A percentile compares a stretch with the other conserved stretches of the same genome.
These are phyloP conservation scores for Xenopus petersii DNA, from an alignment of 2,797 vertebrate species.

Conservation along the genomic window DNA sequence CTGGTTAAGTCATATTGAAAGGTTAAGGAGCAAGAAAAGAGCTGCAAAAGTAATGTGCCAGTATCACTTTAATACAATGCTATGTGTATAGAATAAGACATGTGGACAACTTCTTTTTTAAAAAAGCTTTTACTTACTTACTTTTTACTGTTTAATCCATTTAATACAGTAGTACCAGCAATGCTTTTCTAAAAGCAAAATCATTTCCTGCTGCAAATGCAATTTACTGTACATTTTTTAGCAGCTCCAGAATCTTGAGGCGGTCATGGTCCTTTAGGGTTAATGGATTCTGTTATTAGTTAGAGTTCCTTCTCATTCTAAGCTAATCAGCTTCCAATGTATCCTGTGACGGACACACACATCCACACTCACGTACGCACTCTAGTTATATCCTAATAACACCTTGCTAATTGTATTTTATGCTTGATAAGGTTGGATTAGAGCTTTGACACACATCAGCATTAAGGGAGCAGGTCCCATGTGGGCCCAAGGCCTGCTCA, in stretches of 20 bases:
- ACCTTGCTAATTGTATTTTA: constrained; percentile 34
- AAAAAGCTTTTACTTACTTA: too few species aligned
- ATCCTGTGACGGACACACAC: constrained; percentile 15
- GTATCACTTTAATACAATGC: too few species aligned
- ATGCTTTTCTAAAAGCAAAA: too few species aligned
- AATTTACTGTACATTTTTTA: too few species aligned
- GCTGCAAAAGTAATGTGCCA: too few species aligned
- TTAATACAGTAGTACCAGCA: too few species aligned
- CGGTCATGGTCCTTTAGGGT: neutral
- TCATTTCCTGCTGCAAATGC: too few species aligned
- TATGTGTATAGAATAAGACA: too few species aligned
- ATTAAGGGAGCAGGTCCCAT: constrained; percentile 22
- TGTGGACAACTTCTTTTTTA: too few species aligned
- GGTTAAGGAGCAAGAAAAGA: too few species aligned
- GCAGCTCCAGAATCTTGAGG: neutral
- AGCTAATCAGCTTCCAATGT: constrained; percentile 5
- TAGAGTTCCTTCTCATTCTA: constrained; percentile 2
- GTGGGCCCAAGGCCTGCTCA: neutral
- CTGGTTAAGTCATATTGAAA: too few species aligned
- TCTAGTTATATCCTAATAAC: neutral
- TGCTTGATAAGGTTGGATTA: constrained; percentile 22
- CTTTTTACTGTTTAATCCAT: too few species aligned
- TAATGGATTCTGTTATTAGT: constrained; percentile 15
- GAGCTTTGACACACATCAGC: constrained; percentile 33
- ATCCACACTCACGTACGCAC: neutral